These are phyloP conservation scores for Nomada fucata DNA, from an alignment of 2,888 invertebrate species.

Conservation along the genomic window DNA sequence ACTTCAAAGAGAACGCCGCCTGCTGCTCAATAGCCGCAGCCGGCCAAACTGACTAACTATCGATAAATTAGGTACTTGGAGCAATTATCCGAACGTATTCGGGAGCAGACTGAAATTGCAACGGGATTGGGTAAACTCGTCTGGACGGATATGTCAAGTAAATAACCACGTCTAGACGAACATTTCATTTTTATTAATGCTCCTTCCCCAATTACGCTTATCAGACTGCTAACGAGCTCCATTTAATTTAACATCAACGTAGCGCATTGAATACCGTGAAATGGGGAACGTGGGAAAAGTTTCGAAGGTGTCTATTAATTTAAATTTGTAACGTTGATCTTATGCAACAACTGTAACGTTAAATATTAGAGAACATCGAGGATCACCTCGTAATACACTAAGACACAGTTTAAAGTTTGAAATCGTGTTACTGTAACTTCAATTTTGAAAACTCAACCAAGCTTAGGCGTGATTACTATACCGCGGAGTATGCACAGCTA, in stretches of 20 bases:
- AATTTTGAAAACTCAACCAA: not conserved
- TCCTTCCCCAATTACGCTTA: too few relatives aligned
- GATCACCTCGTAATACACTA: too few relatives aligned
- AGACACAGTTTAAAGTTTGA: too few relatives aligned
- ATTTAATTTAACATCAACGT: too few relatives aligned
- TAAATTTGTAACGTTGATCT: too few relatives aligned
- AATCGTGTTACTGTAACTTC: not conserved
- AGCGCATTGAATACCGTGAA: too few relatives aligned
- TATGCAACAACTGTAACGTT: too few relatives aligned
- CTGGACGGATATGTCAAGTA: constrained; percentile 10
- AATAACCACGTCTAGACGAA: not conserved
- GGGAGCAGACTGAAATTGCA: not conserved
- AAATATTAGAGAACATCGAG: too few relatives aligned
- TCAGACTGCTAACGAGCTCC: too few relatives aligned
- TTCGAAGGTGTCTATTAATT: too few relatives aligned
- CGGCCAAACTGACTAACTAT: constrained; percentile 18
- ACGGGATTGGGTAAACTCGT: not conserved
- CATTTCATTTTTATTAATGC: too few relatives aligned
- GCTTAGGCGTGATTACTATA: not conserved
- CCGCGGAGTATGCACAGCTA: not conserved
- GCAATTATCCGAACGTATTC: not conserved
- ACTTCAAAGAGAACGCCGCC: constrained; percentile 5
- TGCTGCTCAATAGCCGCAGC: not conserved
- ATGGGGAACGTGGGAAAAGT: too few relatives aligned
- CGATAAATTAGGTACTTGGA: constrained; percentile 23